Evolutionary conservation across 1,140 invertebrate species (phyloP).

Genomic region (Drosophila athabasca): DNA sequence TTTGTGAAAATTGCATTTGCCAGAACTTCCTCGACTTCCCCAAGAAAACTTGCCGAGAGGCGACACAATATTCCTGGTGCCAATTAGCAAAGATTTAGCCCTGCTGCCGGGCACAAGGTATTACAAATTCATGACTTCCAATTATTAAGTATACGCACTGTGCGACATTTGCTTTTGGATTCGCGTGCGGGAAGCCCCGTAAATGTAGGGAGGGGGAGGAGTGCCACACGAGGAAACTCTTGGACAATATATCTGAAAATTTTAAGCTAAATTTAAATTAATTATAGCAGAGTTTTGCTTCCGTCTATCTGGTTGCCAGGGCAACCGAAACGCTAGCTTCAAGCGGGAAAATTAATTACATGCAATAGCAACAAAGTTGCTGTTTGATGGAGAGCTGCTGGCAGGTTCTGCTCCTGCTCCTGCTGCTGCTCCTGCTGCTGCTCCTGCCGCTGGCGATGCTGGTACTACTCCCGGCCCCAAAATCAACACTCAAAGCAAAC

Average conservation of each 20-base stretch:
- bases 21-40: neutral
- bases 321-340: constrained; percentile 18
- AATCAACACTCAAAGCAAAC: constrained; percentile 60
- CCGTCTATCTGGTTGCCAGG: constrained; percentile 24
- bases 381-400: constrained; percentile 26
- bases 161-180: constrained; percentile 10
- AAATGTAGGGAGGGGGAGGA: neutral
- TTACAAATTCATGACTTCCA: constrained; percentile 22
- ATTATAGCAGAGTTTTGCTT: constrained; percentile 40
- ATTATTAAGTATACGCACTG: constrained; percentile 44
- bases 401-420: constrained; percentile 18
- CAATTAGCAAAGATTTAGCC: constrained; percentile 35
- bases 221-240: constrained; percentile 1
- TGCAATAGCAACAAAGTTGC: constrained; percentile 53
- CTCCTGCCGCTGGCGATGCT: no score
- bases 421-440: no score
- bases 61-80: constrained; percentile 14
- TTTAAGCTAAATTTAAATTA: constrained; percentile 71
- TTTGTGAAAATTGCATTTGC: constrained; percentile 21
- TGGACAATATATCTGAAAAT: constrained; percentile 60
- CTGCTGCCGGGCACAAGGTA: neutral
- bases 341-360: constrained; percentile 70
- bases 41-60: neutral
- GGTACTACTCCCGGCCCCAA: constrained; percentile 33
- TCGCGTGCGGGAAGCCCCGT: neutral